These are phyloP conservation scores for Corythornis madagascariensis DNA, from an alignment of 2,113 vertebrate species.

Conservation along the genomic window DNA sequence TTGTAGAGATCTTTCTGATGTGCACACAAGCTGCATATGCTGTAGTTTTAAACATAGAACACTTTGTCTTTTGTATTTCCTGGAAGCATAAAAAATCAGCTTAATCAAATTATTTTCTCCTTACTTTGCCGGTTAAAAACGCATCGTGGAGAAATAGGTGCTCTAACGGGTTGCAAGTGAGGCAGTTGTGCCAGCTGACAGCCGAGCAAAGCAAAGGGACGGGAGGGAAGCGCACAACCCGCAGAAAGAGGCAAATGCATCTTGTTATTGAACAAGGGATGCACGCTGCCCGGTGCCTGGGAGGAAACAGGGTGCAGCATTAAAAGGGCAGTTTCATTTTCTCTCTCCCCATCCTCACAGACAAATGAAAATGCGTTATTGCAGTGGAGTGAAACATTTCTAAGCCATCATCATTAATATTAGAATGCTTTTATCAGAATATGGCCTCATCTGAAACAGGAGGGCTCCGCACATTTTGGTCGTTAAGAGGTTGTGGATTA, in stretches of 20 bases:
- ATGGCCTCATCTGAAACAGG: background rate
- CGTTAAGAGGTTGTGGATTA: background rate
- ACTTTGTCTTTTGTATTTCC: conserved; percentile 43
- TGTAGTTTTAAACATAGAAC: conserved; percentile 20
- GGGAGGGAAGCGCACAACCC: background rate
- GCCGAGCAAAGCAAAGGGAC: background rate
- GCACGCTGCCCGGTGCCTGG: background rate
- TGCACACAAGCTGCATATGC: conserved; percentile 19
- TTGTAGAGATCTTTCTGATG: conserved; percentile 10
- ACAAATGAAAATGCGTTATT: background rate
- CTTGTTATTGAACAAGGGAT: background rate
- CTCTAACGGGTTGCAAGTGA: background rate
- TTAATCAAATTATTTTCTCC: conserved; percentile 26
- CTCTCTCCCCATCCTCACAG: background rate
- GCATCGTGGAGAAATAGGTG: background rate
- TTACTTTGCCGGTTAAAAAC: background rate
- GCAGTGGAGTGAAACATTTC: background rate
- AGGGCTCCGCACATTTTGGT: background rate
- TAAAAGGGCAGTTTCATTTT: background rate
- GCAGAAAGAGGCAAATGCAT: background rate
- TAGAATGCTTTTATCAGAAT: conserved; percentile 18
- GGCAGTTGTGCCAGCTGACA: background rate
- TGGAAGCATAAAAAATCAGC: conserved; percentile 35
- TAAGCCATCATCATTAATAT: background rate
- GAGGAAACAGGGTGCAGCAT: background rate